Conservation (phyloP, 2,888 invertebrate species). For the Trissolcus japonicus region DNA sequence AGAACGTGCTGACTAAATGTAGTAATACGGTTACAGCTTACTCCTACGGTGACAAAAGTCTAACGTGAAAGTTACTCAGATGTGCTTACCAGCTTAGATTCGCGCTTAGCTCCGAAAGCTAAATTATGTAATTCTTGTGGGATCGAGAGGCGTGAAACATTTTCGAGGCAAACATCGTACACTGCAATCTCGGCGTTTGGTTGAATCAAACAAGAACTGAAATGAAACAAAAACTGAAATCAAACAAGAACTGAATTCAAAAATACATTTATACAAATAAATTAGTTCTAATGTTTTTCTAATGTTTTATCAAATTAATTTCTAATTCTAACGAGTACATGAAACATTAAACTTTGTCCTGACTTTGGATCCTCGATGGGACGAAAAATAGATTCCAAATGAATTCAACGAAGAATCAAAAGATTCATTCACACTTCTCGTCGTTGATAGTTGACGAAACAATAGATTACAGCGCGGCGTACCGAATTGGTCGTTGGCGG, state of each 20-base stretch:
- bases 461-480: conserved; percentile 69
- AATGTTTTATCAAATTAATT: too few relatives aligned
- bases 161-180: conserved; percentile 50
- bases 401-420: too few relatives aligned
- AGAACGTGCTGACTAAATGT: conserved; percentile 59
- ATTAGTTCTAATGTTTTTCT: too few relatives aligned
- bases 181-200: too few relatives aligned
- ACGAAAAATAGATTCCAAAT: too few relatives aligned
- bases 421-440: conserved; percentile 35
- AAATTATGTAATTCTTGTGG: conserved; percentile 62
- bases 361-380: too few relatives aligned
- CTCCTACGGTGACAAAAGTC: conserved; percentile 66
- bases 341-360: too few relatives aligned
- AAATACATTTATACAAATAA: too few relatives aligned
- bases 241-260: too few relatives aligned
- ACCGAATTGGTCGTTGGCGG: conserved; percentile 58
- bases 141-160: conserved; percentile 54
- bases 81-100: conserved; percentile 47
- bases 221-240: too few relatives aligned
- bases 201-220: too few relatives aligned
- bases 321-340: too few relatives aligned
- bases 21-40: conserved; percentile 62
- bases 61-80: conserved; percentile 68
- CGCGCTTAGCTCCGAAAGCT: conserved; percentile 55
- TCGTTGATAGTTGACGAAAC: conserved; percentile 71